Conservation (phyloP, 2,113 vertebrate genomes). For the Otolemur garnettii region DNA sequence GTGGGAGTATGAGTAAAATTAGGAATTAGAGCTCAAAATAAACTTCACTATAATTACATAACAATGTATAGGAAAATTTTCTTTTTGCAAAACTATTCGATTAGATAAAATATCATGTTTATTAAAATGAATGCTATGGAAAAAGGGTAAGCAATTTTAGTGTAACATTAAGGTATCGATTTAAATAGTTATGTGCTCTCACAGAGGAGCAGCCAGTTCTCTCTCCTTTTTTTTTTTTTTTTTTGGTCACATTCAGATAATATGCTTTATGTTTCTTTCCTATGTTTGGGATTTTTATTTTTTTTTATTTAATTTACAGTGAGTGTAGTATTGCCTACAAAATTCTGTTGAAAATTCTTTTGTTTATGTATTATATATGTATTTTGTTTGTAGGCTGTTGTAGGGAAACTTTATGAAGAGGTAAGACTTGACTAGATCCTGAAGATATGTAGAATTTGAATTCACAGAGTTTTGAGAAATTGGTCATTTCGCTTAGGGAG, state of each 20-base stretch:
- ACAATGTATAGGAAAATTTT: background rate
- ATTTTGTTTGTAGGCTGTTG: background rate
- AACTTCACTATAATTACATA: slow-evolving; percentile 47
- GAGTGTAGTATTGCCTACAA: background rate
- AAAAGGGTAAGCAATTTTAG: slow-evolving; percentile 51
- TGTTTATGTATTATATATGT: background rate
- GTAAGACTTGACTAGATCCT: background rate
- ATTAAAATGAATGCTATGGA: slow-evolving; percentile 35
- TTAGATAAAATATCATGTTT: slow-evolving; percentile 16
- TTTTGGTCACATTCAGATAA: background rate
- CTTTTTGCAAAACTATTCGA: slow-evolving; percentile 17
- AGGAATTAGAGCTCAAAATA: slow-evolving; percentile 47
- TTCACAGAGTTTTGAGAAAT: background rate
- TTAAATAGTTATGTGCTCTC: background rate
- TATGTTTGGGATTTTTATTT: background rate
- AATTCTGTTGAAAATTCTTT: slow-evolving; percentile 6
- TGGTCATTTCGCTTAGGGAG: background rate
- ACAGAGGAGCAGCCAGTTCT: background rate
- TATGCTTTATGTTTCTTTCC: background rate
- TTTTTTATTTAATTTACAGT: slow-evolving; percentile 37
- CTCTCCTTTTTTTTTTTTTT: background rate
- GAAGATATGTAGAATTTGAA: slow-evolving; percentile 4
- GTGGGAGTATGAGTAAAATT: slow-evolving; percentile 54
- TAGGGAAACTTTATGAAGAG: background rate
- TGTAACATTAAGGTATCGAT: background rate